Conservation (phyloP, 2,888 invertebrate species). For the Ametastegia equiseti region DNA sequence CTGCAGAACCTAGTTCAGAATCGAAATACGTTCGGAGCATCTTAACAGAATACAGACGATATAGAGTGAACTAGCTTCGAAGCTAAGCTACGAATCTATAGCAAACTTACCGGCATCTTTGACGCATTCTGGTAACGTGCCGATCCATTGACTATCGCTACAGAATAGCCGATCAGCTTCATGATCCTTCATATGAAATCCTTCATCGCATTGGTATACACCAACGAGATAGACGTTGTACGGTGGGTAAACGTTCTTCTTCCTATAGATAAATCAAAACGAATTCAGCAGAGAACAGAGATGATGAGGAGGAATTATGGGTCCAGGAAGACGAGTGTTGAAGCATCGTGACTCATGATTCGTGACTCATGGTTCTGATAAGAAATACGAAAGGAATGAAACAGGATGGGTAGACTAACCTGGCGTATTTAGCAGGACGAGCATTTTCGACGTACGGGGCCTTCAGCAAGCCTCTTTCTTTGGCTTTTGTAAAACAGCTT, state of each 20-base stretch:
- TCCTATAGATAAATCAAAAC: conserved; percentile 57
- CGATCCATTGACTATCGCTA: conserved; percentile 79
- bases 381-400: not conserved
- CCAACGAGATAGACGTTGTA: conserved; percentile 78
- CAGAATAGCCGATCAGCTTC: conserved; percentile 78
- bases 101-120: conserved; percentile 59
- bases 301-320: not conserved
- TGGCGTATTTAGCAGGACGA: conserved; percentile 63
- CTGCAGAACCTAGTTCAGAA: not conserved
- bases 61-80: not conserved
- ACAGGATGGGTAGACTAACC: conserved; percentile 54
- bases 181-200: conserved; percentile 76
- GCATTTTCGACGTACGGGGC: conserved; percentile 66
- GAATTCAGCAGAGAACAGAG: not conserved
- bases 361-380: not conserved
- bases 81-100: not conserved
- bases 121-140: conserved; percentile 77
- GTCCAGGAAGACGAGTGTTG: not conserved
- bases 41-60: not conserved
- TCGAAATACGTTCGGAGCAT: not conserved
- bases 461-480: conserved; percentile 63
- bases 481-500: conserved; percentile 65
- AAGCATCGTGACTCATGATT: not conserved
- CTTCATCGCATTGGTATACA: conserved; percentile 78
- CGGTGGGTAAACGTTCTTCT: conserved; percentile 63